Percentiles rank a stretch among this genome's conserved stretches.
These are phyloP conservation scores for Littorina saxatilis DNA, from an alignment of 1,140 invertebrate genomes.

Conservation along the genomic window DNA sequence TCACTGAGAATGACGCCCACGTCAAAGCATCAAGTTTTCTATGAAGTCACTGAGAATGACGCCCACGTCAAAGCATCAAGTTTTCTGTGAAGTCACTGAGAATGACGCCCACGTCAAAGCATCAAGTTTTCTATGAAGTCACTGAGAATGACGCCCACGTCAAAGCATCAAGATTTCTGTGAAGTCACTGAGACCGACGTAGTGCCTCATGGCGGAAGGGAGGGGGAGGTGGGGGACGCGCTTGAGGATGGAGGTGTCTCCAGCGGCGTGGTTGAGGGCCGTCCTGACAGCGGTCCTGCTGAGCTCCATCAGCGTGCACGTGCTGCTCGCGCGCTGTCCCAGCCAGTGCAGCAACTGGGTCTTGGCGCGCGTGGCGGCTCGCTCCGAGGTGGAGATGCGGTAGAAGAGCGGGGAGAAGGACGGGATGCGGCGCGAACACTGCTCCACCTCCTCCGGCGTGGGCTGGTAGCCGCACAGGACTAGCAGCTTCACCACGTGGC, in stretches of 20 bases:
- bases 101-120: slow-evolving; percentile 59
- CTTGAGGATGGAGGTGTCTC: slow-evolving; percentile 60
- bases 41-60: background rate
- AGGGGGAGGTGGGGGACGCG: slow-evolving; percentile 55
- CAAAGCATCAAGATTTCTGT: background rate
- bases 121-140: background rate
- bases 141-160: background rate
- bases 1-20: background rate
- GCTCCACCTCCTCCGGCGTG: slow-evolving; percentile 64
- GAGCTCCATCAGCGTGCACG: slow-evolving; percentile 56
- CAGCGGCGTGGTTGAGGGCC: slow-evolving; percentile 55
- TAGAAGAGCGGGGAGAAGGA: slow-evolving; percentile 66
- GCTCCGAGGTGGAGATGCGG: slow-evolving; percentile 55
- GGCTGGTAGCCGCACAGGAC: slow-evolving; percentile 64
- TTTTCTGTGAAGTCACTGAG: slow-evolving; percentile 51
- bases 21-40: background rate
- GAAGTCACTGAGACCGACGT: slow-evolving; percentile 58
- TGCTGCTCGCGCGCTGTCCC: slow-evolving; percentile 47
- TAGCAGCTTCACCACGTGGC: slow-evolving; percentile 61
- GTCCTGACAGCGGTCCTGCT: slow-evolving; percentile 56
- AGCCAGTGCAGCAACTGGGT: slow-evolving; percentile 60
- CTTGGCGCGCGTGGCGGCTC: slow-evolving; percentile 48
- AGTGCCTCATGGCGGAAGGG: slow-evolving; percentile 54
- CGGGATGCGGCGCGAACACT: slow-evolving; percentile 63
- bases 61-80: background rate